Percentiles rank a stretch among this genome's conserved stretches.
phyloP scores from a whole-genome alignment of 2,888 invertebrate genomes.

The Imbricaverruca yamaguchii region DNA sequence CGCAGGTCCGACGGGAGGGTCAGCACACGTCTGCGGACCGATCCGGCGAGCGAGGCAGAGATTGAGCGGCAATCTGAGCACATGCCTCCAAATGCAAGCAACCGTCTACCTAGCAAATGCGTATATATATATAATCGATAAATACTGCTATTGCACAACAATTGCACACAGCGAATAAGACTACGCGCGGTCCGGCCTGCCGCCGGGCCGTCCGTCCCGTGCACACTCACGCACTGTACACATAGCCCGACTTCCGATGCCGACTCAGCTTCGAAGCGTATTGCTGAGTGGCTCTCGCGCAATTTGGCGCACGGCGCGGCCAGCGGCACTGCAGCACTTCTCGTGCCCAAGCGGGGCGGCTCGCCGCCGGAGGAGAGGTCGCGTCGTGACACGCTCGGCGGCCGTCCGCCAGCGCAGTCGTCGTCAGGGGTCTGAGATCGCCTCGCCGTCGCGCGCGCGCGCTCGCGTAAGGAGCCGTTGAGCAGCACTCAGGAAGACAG shows the following conservation, averaged over 20 bases:
- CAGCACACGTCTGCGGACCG: too few species aligned
- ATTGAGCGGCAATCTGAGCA: slow-evolving; percentile 19
- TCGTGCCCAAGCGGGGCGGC: not conserved
- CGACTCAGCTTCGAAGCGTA: not conserved
- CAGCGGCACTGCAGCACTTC: not conserved
- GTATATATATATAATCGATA: slow-evolving; percentile 12
- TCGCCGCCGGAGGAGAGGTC: not conserved
- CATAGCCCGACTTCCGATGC: not conserved
- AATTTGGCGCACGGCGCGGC: not conserved
- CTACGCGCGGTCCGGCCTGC: not conserved
- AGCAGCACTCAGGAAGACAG: slow-evolving; percentile 15
- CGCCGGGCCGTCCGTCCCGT: not conserved
- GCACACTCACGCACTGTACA: not conserved
- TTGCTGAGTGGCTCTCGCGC: not conserved
- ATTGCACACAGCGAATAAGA: slow-evolving; percentile 13
- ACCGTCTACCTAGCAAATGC: not conserved
- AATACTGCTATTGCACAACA: slow-evolving; percentile 18
- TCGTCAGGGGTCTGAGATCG: not conserved
- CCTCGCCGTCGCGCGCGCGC: not conserved
- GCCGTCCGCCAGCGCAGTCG: not conserved
- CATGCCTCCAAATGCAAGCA: not conserved
- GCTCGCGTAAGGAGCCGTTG: not conserved
- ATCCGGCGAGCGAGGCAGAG: not conserved
- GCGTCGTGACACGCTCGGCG: not conserved
- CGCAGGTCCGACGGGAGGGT: not conserved